Conservation (phyloP, 1,140 invertebrate genomes). For the Branchinecta lynchi region DNA sequence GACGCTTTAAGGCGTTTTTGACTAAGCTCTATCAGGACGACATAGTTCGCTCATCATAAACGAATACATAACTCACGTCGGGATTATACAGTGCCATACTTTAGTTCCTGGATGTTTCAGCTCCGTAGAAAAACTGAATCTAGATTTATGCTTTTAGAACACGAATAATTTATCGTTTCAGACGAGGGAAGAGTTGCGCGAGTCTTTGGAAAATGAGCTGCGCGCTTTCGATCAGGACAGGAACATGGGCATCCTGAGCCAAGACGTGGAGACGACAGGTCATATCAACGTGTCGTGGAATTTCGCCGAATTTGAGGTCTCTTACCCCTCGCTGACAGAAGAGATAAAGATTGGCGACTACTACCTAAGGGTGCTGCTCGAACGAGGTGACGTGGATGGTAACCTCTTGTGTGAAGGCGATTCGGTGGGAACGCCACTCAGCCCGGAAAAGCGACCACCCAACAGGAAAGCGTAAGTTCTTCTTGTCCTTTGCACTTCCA, state of each 20-base stretch:
- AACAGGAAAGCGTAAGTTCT: conserved; percentile 66
- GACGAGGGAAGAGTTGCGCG: conserved; percentile 86
- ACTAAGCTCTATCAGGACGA: too few species aligned
- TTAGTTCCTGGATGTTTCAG: background rate
- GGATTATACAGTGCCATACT: background rate
- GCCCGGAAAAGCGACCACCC: conserved; percentile 32
- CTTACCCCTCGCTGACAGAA: conserved; percentile 80
- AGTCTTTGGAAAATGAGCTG: conserved; percentile 85
- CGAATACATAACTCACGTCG: background rate
- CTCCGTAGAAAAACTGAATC: background rate
- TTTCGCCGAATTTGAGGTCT: conserved; percentile 88
- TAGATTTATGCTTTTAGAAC: background rate
- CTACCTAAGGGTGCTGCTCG: conserved; percentile 82
- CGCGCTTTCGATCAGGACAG: conserved; percentile 73
- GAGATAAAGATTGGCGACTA: conserved; percentile 98
- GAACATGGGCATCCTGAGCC: conserved; percentile 47
- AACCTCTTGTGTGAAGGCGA: conserved; percentile 34
- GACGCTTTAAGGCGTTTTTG: too few species aligned
- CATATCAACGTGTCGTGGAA: conserved; percentile 66
- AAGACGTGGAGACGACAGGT: conserved; percentile 41
- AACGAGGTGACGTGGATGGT: conserved; percentile 59
- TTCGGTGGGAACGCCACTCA: background rate
- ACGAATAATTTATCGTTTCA: conserved; percentile 31
- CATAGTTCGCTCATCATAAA: too few species aligned
- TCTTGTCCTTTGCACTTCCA: background rate